A percentile compares a stretch with the other conserved stretches of the same genome.
Evolutionary conservation across 2,113 vertebrate species (phyloP).

Genomic region (Rafetus swinhoei): DNA sequence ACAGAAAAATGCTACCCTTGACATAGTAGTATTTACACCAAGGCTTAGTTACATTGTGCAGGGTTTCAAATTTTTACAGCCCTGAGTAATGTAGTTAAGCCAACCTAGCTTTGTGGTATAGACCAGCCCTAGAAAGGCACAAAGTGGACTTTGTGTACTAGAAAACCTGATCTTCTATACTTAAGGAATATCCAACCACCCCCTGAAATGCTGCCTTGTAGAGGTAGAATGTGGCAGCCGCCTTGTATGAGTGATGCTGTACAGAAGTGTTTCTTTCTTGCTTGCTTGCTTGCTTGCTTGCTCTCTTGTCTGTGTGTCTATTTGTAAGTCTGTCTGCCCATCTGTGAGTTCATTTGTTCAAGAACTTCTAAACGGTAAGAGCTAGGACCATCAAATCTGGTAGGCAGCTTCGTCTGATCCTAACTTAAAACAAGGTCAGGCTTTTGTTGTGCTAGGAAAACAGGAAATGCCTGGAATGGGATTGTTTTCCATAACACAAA

Average conservation of each 20-base stretch:
- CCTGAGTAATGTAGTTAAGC: background rate
- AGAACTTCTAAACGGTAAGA: too few relatives aligned
- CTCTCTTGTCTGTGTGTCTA: too few relatives aligned
- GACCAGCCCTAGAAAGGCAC: background rate
- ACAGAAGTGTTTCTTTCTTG: background rate
- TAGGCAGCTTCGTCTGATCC: too few relatives aligned
- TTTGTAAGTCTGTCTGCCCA: too few relatives aligned
- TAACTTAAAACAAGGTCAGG: too few relatives aligned
- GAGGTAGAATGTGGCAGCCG: rapidly evolving
- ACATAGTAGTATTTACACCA: background rate
- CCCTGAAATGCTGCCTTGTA: background rate
- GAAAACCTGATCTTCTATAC: rapidly evolving
- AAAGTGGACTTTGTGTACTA: rapidly evolving
- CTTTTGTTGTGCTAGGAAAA: too few relatives aligned
- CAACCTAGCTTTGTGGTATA: background rate
- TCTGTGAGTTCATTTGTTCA: too few relatives aligned
- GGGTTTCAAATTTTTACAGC: background rate
- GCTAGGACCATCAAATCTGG: too few relatives aligned
- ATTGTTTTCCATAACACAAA: too few relatives aligned
- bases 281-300: too few relatives aligned
- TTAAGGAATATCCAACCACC: rapidly evolving
- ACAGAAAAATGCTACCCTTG: background rate
- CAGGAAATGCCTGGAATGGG: too few relatives aligned
- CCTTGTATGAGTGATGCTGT: background rate
- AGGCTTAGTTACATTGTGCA: background rate